Evolutionary conservation across 2,113 vertebrate genomes (phyloP).

Genomic region (Ascaphus truei): DNA sequence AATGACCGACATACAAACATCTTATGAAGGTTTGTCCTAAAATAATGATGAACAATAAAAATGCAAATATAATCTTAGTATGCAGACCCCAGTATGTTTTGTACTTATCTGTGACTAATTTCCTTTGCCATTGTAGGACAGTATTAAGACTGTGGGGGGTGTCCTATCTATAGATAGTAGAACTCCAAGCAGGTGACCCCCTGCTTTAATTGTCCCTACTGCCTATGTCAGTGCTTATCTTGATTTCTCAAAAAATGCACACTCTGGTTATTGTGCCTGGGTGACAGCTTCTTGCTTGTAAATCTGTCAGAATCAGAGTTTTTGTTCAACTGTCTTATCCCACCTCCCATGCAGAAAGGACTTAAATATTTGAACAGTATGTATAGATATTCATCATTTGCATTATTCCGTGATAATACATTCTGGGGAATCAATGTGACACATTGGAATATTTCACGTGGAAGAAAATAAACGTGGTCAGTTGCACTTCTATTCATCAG

Average conservation of each 20-base stretch:
- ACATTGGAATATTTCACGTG: no score
- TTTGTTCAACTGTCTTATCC: conserved; percentile 8
- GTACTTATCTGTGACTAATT: background rate
- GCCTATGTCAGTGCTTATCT: background rate
- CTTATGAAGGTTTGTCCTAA: no score
- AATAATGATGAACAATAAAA: no score
- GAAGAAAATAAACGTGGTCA: no score
- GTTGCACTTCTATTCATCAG: no score
- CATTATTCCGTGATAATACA: no score
- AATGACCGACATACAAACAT: no score
- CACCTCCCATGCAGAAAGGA: background rate
- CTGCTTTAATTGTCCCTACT: conserved; percentile 20
- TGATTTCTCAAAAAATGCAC: background rate
- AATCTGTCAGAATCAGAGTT: background rate
- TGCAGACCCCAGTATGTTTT: no score
- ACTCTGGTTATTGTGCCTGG: background rate
- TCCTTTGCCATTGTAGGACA: background rate
- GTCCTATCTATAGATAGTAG: background rate
- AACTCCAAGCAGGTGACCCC: background rate
- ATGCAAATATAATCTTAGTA: no score
- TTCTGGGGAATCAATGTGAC: no score
- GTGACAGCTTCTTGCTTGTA: background rate
- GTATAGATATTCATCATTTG: background rate
- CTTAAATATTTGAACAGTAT: background rate
- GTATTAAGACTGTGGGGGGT: background rate